Evolutionary conservation across 2,113 vertebrate genomes (phyloP), one percentile per base, ranked within the genome.

Genomic region (Chloroceryle aenea): DNA sequence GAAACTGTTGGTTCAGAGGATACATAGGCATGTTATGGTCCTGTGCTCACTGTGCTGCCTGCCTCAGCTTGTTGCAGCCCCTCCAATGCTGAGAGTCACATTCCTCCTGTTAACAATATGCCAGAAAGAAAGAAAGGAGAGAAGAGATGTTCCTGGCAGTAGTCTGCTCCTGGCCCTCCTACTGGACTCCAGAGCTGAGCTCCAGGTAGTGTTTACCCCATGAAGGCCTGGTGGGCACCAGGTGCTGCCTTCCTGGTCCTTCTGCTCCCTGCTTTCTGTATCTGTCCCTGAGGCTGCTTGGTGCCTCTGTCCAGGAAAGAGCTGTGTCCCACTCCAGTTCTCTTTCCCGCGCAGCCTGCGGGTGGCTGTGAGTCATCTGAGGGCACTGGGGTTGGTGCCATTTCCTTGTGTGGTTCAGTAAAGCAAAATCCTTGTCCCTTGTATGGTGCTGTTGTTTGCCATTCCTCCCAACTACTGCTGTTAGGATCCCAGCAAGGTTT

Each of bases 1-100:
- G 25, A 34, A 61, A 26, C 22, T 30, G 22, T 17, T 68, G 72
- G 14, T 50, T 94, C 36, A 5, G 23, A 11, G 61, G 36, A 30
- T 16, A 19, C 23, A 2, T 1, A 0, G 88, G 34, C 53, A 43
- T 0, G 0, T 13, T 1, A 0, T 2, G 1, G 56, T n/a, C n/a
- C 50, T 40, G n/a, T 10, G 64, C 48, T 62, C 2, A 0, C 47
- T 9, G 27, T 52, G 68, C 64, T 73, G 52, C 58, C 18, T 1
- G 0, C 43, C 50, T 59, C 2, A 2, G 48, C 0, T 2, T 43
- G 63, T 3, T 61, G 40, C 42, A 34, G 61, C 67, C 67, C 30
- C 34, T 55, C 40, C 27, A 8, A 1, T 0, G 2, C 53, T 78
- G 36, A n/a, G 26, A 62, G 25, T 29, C n/a, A 6, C 0, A 0